A percentile compares a stretch with the other conserved stretches of the same genome.
phyloP scores from a whole-genome alignment of 2,888 invertebrate species.

The Boloria euphrosyne region DNA sequence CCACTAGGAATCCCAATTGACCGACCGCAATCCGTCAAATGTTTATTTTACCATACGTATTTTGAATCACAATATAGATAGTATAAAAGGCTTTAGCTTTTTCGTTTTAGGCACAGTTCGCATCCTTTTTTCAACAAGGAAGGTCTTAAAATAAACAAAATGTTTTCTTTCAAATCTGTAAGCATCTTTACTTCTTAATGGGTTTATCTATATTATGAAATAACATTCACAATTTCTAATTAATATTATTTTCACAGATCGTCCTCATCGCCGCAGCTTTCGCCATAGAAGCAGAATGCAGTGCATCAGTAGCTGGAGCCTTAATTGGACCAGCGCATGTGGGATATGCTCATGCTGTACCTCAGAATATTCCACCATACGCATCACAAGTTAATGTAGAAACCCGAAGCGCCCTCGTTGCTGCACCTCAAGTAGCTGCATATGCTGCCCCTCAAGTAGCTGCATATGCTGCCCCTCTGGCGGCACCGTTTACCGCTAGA shows the following conservation, averaged over 20 bases:
- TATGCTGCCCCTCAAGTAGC: slow-evolving; percentile 23
- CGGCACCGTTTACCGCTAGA: slow-evolving; percentile 49
- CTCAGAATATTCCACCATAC: slow-evolving; percentile 84
- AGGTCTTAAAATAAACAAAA: slow-evolving; percentile 74
- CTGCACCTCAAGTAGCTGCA: slow-evolving; percentile 52
- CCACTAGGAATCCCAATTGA: slow-evolving; percentile 75
- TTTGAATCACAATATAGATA: slow-evolving; percentile 71
- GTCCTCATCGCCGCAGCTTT: slow-evolving; percentile 70
- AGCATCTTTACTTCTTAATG: slow-evolving; percentile 44
- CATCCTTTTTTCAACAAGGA: slow-evolving; percentile 73
- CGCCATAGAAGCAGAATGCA: slow-evolving; percentile 62
- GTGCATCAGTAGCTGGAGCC: slow-evolving; percentile 67
- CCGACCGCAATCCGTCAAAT: slow-evolving; percentile 71
- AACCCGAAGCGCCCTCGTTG: slow-evolving; percentile 67
- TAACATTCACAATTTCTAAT: neutral
- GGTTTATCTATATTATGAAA: neutral
- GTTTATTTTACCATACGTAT: slow-evolving; percentile 66
- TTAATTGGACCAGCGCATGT: slow-evolving; percentile 80
- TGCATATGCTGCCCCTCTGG: slow-evolving; percentile 42
- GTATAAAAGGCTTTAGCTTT: slow-evolving; percentile 71
- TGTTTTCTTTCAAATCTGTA: slow-evolving; percentile 79
- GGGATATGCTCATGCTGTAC: slow-evolving; percentile 82
- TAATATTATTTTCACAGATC: slow-evolving; percentile 55
- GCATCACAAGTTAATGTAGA: slow-evolving; percentile 83
- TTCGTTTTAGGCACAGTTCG: slow-evolving; percentile 65